Evolutionary conservation across 2,888 invertebrate species (phyloP).

Genomic region (Hyposoter didymator): DNA sequence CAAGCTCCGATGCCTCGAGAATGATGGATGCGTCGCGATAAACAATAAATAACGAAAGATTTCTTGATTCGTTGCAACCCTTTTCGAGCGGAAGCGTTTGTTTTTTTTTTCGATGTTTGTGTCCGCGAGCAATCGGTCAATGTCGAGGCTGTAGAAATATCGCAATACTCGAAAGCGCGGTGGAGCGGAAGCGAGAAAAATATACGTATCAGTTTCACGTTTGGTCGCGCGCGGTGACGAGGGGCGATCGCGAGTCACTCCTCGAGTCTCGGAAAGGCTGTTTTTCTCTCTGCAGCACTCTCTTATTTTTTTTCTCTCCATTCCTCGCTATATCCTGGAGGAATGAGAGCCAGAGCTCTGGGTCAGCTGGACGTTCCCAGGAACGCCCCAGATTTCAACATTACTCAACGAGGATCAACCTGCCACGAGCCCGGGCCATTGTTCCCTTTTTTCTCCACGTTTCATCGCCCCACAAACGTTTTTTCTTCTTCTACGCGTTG

Average conservation of each 20-base stretch:
- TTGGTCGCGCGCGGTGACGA: neutral
- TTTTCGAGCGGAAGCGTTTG: neutral
- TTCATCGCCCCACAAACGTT: slow-evolving; percentile 66
- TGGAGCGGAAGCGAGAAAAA: slow-evolving; percentile 47
- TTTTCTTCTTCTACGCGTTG: neutral
- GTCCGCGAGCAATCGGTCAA: slow-evolving; percentile 52
- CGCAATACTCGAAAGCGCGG: neutral
- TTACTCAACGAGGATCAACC: slow-evolving; percentile 84
- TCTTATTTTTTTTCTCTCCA: slow-evolving; percentile 11
- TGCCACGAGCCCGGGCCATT: slow-evolving; percentile 79
- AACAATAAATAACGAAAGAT: no score
- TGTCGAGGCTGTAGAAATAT: slow-evolving; percentile 34
- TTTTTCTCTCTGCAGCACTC: neutral
- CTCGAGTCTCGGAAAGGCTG: slow-evolving; percentile 65
- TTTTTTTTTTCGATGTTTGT: neutral
- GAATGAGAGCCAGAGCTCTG: slow-evolving; percentile 15
- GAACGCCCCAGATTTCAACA: slow-evolving; percentile 84
- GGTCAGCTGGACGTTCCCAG: slow-evolving; percentile 82
- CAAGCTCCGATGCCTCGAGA: no score
- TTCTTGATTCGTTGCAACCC: neutral
- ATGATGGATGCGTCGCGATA: no score
- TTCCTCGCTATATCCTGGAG: neutral
- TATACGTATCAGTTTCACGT: slow-evolving; percentile 56
- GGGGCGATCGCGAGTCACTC: slow-evolving; percentile 72
- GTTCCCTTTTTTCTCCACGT: slow-evolving; percentile 73